Evolutionary conservation across 2,888 invertebrate genomes (phyloP).

Genomic region (Hesperia comma): DNA sequence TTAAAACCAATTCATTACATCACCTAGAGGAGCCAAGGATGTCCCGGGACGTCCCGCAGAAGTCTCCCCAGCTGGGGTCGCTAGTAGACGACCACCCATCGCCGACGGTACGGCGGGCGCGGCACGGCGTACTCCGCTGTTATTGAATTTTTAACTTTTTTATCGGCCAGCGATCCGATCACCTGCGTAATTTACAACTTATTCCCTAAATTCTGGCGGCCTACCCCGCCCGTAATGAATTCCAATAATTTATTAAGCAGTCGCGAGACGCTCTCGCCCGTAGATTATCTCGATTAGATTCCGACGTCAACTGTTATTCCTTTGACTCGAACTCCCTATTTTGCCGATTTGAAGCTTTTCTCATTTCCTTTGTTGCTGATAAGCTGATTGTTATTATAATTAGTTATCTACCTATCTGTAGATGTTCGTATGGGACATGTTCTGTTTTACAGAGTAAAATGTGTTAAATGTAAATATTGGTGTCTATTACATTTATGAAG

Average conservation of each 20-base stretch:
- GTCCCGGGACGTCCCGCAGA: neutral
- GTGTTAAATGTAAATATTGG: too few relatives aligned
- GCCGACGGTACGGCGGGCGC: constrained; percentile 17
- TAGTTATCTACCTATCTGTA: too few relatives aligned
- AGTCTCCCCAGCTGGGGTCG: neutral
- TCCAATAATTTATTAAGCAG: constrained; percentile 33
- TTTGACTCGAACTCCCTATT: neutral
- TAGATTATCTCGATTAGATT: constrained; percentile 29
- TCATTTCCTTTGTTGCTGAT: neutral
- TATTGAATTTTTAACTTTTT: constrained; percentile 37
- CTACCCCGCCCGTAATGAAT: constrained; percentile 23
- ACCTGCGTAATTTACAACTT: constrained; percentile 37
- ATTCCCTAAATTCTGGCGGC: constrained; percentile 24
- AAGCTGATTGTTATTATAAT: too few relatives aligned
- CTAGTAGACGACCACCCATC: constrained; percentile 26
- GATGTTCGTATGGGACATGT: too few relatives aligned
- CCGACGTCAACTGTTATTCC: neutral
- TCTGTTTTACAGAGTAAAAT: too few relatives aligned
- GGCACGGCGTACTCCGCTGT: constrained; percentile 24
- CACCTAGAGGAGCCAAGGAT: too few relatives aligned
- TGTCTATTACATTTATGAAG: too few relatives aligned
- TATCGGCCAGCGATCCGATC: constrained; percentile 30
- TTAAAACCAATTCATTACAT: too few relatives aligned
- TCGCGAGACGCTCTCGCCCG: constrained; percentile 22
- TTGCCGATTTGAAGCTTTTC: neutral